Conservation (phyloP, 2,888 invertebrate genomes). For the Brenthis ino region DNA sequence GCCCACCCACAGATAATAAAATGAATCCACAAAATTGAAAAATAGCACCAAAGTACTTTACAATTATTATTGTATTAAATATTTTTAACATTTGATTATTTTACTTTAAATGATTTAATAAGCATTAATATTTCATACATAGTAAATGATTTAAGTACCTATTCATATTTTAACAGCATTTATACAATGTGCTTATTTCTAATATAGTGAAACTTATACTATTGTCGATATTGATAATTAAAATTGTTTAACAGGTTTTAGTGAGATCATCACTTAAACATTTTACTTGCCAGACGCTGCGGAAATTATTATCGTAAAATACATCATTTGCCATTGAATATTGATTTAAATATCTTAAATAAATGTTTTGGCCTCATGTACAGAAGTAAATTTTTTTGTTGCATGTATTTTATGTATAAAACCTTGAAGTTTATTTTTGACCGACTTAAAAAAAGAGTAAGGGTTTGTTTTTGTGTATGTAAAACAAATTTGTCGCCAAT, state of each 20-base stretch:
- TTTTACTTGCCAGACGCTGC: constrained; percentile 1
- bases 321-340: not conserved
- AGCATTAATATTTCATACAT: not conserved
- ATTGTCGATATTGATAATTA: not conserved
- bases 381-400: not conserved
- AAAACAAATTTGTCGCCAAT: too few species aligned
- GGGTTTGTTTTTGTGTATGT: too few species aligned
- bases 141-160: not conserved
- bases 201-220: not conserved
- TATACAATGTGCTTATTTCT: not conserved
- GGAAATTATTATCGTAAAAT: constrained; percentile 12
- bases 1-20: too few species aligned
- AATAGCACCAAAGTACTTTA: too few species aligned
- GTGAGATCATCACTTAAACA: constrained; percentile 6
- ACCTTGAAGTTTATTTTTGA: too few species aligned
- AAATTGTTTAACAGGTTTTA: constrained; percentile 1
- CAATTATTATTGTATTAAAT: too few species aligned
- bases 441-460: too few species aligned
- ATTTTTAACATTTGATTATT: too few species aligned
- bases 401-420: too few species aligned
- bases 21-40: too few species aligned
- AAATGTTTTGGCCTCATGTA: not conserved
- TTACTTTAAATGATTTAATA: too few species aligned
- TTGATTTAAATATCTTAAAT: not conserved
- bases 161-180: not conserved